Evolutionary conservation across 2,888 invertebrate species (phyloP).

Genomic region (Rhaphigaster nebulosa): DNA sequence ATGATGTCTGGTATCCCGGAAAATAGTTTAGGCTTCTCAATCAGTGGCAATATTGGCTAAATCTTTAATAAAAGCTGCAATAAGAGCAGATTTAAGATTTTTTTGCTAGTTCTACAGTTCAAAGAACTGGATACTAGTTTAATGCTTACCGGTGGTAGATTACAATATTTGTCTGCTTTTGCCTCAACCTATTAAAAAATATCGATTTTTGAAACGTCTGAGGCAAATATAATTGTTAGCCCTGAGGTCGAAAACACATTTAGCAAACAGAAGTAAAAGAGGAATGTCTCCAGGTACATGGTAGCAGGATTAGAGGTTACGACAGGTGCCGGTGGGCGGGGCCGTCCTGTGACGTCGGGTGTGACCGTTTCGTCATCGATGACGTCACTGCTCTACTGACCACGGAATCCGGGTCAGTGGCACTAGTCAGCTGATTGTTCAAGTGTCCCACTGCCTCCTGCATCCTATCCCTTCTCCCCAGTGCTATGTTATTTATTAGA

Average conservation of each 20-base stretch:
- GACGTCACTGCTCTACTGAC: conserved; percentile 23
- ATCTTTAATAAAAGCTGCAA: too few species aligned
- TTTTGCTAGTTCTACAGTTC: too few species aligned
- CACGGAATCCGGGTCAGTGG: not conserved
- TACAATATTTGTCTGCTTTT: too few species aligned
- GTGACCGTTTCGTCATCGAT: not conserved
- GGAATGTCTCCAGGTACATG: not conserved
- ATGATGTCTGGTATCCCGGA: too few species aligned
- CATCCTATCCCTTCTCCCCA: not conserved
- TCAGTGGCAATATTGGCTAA: too few species aligned
- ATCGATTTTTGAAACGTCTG: too few species aligned
- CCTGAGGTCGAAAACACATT: not conserved
- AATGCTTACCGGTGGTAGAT: too few species aligned
- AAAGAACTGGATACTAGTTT: too few species aligned
- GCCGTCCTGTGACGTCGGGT: not conserved
- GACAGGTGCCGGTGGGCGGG: not conserved
- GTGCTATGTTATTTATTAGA: not conserved
- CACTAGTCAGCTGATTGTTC: not conserved
- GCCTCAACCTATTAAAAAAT: too few species aligned
- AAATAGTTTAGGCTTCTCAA: too few species aligned
- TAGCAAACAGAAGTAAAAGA: not conserved
- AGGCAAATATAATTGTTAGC: not conserved
- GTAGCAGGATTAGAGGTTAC: not conserved
- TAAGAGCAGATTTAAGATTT: too few species aligned
- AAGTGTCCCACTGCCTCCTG: not conserved